phyloP scores from a whole-genome alignment of 2,797 vertebrate genomes.

The Pangasius krempfi region DNA sequence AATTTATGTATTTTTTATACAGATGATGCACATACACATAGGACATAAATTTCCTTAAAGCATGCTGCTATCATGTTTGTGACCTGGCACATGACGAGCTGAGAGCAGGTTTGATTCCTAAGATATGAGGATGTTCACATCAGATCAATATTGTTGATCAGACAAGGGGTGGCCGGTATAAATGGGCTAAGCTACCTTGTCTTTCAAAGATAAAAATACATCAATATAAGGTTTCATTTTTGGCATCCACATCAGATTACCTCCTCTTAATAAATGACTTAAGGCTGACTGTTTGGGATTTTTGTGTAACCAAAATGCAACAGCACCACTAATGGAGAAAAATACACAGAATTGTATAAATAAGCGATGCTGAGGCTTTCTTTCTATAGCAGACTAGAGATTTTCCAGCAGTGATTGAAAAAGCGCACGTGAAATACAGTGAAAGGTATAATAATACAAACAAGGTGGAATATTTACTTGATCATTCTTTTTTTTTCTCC shows the following conservation, averaged over 20 bases:
- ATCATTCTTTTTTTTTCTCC: neutral
- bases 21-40: neutral
- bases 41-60: neutral
- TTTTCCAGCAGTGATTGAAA: neutral
- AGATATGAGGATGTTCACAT: neutral
- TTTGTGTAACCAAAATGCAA: neutral
- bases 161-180: no score
- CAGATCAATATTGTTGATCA: conserved; percentile 9
- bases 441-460: neutral
- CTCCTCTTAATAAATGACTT: neutral
- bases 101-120: neutral
- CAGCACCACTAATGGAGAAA: neutral
- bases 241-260: neutral
- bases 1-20: neutral
- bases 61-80: neutral
- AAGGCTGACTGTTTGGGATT: neutral
- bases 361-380: neutral
- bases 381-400: neutral
- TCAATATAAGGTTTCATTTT: no score
- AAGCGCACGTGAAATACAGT: neutral
- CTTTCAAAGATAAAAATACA: neutral
- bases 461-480: neutral
- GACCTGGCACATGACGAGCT: neutral
- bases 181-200: neutral
- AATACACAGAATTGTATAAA: neutral